Percentiles rank a stretch among this genome's conserved stretches.
Conservation (phyloP, 2,797 vertebrate genomes). For the Platalea minor region DNA sequence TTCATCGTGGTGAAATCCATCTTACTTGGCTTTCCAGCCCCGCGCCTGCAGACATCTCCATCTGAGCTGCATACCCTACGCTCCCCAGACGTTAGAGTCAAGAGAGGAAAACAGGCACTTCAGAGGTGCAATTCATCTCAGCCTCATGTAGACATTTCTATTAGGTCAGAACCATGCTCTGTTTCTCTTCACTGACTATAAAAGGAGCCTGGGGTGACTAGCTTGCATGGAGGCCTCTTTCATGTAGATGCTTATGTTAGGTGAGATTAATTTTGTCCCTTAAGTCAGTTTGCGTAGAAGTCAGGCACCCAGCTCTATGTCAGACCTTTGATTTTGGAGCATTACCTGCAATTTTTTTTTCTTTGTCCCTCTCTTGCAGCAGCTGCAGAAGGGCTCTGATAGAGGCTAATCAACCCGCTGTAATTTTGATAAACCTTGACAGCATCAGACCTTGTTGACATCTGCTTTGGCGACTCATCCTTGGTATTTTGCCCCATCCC, state of each 20-base stretch:
- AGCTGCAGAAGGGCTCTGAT: background rate
- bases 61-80: background rate
- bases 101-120: constrained; percentile 31
- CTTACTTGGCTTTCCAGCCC: constrained; percentile 1
- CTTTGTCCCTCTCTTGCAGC: background rate
- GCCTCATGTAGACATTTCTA: constrained; percentile 22
- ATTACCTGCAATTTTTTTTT: background rate
- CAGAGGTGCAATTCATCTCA: constrained; percentile 21
- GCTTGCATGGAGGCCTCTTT: background rate
- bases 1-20: background rate
- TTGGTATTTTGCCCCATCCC: background rate
- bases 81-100: background rate
- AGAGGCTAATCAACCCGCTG: background rate
- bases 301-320: background rate
- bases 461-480: background rate
- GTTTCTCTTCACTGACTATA: constrained; percentile 49
- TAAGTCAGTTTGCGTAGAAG: background rate
- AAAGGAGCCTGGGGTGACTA: background rate
- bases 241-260: background rate
- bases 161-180: constrained; percentile 41
- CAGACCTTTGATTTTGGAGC: background rate
- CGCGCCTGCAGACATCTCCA: background rate
- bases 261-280: background rate
- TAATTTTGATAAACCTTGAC: background rate
- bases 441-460: background rate